These are phyloP conservation scores for Chaetura pelagica DNA, from an alignment of 2,113 vertebrate genomes.

Conservation along the genomic window DNA sequence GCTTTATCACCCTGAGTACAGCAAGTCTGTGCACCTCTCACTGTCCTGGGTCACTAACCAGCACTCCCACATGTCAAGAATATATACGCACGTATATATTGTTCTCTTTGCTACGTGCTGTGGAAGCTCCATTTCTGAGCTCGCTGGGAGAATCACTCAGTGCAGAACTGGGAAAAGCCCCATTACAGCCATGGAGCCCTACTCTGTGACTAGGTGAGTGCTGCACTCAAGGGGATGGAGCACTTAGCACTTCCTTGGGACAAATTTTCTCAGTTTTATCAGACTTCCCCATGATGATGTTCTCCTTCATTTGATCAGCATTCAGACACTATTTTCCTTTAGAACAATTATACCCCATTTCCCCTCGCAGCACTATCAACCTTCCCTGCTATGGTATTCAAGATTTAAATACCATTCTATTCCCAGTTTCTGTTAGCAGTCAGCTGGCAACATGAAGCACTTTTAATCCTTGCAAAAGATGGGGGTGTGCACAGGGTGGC, in stretches of 20 bases:
- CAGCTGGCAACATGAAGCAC: not conserved
- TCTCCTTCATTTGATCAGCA: not conserved
- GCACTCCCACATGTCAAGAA: not conserved
- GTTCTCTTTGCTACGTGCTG: not conserved
- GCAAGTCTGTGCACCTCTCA: not conserved
- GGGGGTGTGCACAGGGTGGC: not conserved
- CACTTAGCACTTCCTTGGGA: not conserved
- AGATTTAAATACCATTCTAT: not conserved
- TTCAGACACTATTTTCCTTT: not conserved
- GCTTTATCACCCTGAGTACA: not conserved
- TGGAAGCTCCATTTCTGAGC: not conserved
- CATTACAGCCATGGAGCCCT: not conserved
- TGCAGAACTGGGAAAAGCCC: not conserved
- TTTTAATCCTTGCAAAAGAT: not conserved
- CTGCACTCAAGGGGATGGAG: fast-evolving
- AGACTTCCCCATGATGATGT: not conserved
- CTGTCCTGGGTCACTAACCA: not conserved
- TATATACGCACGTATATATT: too few relatives aligned
- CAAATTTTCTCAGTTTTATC: not conserved
- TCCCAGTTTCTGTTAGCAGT: not conserved
- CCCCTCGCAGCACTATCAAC: not conserved
- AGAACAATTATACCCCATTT: not conserved
- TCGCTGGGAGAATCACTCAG: fast-evolving
- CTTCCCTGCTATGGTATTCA: not conserved
- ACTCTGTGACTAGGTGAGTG: not conserved